A percentile compares a stretch with the other conserved stretches of the same genome.
Conservation (phyloP, 1,140 invertebrate species). For the Eubasilissa regina region DNA sequence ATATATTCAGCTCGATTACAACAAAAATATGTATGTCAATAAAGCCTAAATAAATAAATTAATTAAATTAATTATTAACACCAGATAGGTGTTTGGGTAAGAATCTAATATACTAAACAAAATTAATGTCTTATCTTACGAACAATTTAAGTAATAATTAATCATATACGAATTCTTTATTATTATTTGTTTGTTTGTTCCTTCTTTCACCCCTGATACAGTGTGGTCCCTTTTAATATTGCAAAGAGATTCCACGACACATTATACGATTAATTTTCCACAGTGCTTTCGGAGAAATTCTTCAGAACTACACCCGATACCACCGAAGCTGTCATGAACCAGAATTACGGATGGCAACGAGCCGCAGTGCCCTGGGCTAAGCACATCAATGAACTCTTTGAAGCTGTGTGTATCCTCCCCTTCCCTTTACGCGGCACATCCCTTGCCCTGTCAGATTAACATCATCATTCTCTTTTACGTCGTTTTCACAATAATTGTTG, state of each 20-base stretch:
- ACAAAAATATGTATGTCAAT: no score
- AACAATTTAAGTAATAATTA: no score
- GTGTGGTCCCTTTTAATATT: no score
- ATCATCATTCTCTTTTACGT: slow-evolving; percentile 22
- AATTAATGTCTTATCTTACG: no score
- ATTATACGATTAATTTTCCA: slow-evolving; percentile 25
- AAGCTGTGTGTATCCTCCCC: slow-evolving; percentile 26
- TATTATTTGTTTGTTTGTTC: no score
- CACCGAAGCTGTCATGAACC: slow-evolving; percentile 4
- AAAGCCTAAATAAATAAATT: no score
- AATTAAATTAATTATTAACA: no score
- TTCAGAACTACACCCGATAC: slow-evolving; percentile 7
- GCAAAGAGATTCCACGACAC: slow-evolving; percentile 4
- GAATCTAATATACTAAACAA: no score
- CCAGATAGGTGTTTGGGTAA: no score
- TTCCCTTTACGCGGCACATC: slow-evolving; percentile 17
- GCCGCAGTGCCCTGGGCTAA: slow-evolving; percentile 10
- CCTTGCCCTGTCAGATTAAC: slow-evolving; percentile 26
- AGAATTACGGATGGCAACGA: not conserved
- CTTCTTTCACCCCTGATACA: no score
- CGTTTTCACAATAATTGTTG: slow-evolving; percentile 22
- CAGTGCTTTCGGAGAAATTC: slow-evolving; percentile 9
- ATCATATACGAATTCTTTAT: no score
- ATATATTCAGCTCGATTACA: no score
- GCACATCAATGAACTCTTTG: slow-evolving; percentile 50